Percentiles rank a stretch among this genome's conserved stretches.
These are phyloP conservation scores for Parnassius mnemosyne DNA, from an alignment of 2,888 invertebrate genomes.

Conservation along the genomic window DNA sequence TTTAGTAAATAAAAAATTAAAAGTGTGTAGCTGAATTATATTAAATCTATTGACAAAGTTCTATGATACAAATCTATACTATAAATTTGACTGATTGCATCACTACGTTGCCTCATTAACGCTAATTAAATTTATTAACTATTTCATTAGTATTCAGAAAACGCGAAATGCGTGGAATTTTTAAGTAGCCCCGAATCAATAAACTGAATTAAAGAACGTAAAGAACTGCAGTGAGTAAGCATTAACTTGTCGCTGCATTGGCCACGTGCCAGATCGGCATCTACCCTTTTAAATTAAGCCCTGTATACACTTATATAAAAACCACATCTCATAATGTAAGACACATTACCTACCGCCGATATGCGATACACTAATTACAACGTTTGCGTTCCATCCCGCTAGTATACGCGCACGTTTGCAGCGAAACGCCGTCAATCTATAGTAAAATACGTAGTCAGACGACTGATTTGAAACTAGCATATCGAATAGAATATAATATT, in stretches of 20 bases:
- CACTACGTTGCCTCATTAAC: constrained; percentile 14
- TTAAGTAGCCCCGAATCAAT: constrained; percentile 20
- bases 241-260: constrained; percentile 22
- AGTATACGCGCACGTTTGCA: constrained; percentile 52
- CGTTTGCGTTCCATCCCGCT: constrained; percentile 14
- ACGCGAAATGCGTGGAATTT: constrained; percentile 18
- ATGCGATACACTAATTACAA: constrained; percentile 17
- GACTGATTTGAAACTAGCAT: constrained; percentile 60
- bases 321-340: constrained; percentile 37
- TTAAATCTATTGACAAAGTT: no score
- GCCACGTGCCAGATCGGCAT: constrained; percentile 46
- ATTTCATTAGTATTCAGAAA: constrained; percentile 20
- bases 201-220: constrained; percentile 31
- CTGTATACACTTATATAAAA: constrained; percentile 34
- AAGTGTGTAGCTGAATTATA: no score
- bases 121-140: constrained; percentile 26
- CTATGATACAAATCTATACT: constrained; percentile 8
- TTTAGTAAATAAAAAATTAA: no score
- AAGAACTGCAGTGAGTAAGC: constrained; percentile 31
- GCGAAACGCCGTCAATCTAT: constrained; percentile 49
- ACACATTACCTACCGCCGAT: constrained; percentile 30
- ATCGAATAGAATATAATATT: constrained; percentile 41
- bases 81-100: constrained; percentile 23
- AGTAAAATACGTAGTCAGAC: constrained; percentile 41
- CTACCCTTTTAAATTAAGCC: constrained; percentile 42